Base-by-base conservation (phyloP, 2,888 invertebrate species). In the Agapostemon virescens region DNA sequence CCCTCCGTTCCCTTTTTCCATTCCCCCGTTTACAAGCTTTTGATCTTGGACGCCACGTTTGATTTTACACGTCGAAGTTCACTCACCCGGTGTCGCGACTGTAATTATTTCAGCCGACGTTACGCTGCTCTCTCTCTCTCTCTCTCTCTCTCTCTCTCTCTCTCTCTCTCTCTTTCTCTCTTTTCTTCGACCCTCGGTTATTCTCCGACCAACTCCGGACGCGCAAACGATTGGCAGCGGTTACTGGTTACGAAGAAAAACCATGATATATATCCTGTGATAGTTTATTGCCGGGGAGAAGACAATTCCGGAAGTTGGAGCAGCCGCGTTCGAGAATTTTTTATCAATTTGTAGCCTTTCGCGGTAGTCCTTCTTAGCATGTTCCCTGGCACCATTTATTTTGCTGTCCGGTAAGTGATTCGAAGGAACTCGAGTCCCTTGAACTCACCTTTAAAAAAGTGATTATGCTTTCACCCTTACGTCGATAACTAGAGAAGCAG, bases 21-120 rank as follows among this genome's bases (percentile, higher is more conserved):
- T 23, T 74, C 30, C 26, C 55, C 55, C 26, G 55, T 26, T 55
- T 55, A 55, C 75, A 58, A 36, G 72, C 68, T 58, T 66, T 67
- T 49, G 74, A 68, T 75, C 73, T 72, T 45, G 13, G 15, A 17
- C 15, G 23, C 11, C 9, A 7, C 15, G n/a, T 69, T 36, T 15
- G 42, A 2, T n/a, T 30, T 20, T 13, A 15, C 17, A 11, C 49
- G 33, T 2, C 15, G n/a, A 15, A 23, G 23, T 9, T 23, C 15
- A 26, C 38, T 23, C 23, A 20, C 2, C 42, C 17, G 36, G 13
- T 38, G 52, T 42, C 42, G 26, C 71, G 26, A 17, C 20, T 38
- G 9, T 66, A 64, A 73, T 77, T 68, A 73, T 69, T 73, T 58
- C 26, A 11, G 30, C 23, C 1, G 42, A 6, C 20, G 15, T 38